Evolutionary conservation across 2,888 invertebrate species (phyloP).

Genomic region (Ecliptopera silaceata): DNA sequence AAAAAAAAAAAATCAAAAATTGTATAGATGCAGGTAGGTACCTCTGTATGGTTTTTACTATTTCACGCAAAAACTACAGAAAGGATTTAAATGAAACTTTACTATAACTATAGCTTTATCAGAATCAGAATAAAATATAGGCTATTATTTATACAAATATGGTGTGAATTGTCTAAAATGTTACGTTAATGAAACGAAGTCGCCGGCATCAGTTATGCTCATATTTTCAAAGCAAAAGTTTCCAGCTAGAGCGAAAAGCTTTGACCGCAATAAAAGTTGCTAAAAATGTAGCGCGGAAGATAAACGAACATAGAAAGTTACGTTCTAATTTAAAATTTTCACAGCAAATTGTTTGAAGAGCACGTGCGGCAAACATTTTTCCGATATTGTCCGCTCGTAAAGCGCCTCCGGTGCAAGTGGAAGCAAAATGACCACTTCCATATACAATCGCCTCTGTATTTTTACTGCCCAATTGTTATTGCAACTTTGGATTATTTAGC

Average conservation of each 20-base stretch:
- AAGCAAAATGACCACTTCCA: conserved; percentile 50
- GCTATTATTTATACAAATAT: too few species aligned
- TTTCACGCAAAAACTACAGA: too few species aligned
- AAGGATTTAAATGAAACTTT: too few species aligned
- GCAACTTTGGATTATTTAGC: background rate
- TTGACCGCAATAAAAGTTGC: conserved; percentile 25
- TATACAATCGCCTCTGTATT: conserved; percentile 2
- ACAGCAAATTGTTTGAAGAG: conserved; percentile 51
- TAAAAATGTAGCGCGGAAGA: conserved; percentile 30
- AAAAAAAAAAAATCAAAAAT: too few species aligned
- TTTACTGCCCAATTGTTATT: conserved; percentile 9
- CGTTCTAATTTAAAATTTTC: conserved; percentile 34
- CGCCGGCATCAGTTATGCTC: too few species aligned
- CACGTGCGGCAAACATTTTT: conserved; percentile 72
- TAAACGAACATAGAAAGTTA: conserved; percentile 34
- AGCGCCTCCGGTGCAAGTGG: conserved; percentile 39
- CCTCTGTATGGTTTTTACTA: too few species aligned
- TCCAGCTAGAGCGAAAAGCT: conserved; percentile 11
- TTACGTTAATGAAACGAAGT: too few species aligned
- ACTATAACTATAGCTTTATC: too few species aligned
- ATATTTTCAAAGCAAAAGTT: conserved; percentile 5
- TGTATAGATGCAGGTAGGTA: too few species aligned
- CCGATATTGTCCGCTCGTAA: conserved; percentile 69
- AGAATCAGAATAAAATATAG: too few species aligned
- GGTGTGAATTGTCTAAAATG: too few species aligned